These are phyloP conservation scores for Astur gentilis DNA, from an alignment of 2,113 vertebrate species.

Conservation along the genomic window DNA sequence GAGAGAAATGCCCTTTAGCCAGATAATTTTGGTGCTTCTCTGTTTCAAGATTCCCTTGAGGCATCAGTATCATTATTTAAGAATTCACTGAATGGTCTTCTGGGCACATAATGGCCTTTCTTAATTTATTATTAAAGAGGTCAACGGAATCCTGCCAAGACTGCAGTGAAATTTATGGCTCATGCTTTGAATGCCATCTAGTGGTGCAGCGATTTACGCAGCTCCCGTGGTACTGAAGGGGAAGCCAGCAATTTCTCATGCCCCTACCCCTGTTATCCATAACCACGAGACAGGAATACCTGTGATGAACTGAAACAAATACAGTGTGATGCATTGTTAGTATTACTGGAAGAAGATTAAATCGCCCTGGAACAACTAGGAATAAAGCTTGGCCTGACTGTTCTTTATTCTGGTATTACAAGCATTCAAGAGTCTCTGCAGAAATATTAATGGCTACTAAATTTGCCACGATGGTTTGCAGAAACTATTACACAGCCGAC, in stretches of 20 bases:
- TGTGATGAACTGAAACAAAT: background rate
- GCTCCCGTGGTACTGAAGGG: background rate
- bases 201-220: accelerated
- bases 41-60: background rate
- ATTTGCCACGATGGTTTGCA: background rate
- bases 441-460: background rate
- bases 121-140: background rate
- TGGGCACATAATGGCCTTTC: background rate
- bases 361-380: background rate
- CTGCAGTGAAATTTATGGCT: background rate
- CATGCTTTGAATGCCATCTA: conserved; percentile 22
- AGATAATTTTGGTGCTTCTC: background rate
- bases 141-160: background rate
- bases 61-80: background rate
- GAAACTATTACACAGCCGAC: background rate
- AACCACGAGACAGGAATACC: background rate
- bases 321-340: background rate
- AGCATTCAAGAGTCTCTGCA: background rate
- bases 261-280: too few relatives aligned
- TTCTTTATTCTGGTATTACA: background rate
- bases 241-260: accelerated
- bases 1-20: background rate
- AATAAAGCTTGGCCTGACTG: background rate
- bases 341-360: background rate
- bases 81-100: background rate